A percentile compares a stretch with the other conserved stretches of the same genome.
Conservation (phyloP, 2,888 invertebrate species). For the Pachymerium ferrugineum region DNA sequence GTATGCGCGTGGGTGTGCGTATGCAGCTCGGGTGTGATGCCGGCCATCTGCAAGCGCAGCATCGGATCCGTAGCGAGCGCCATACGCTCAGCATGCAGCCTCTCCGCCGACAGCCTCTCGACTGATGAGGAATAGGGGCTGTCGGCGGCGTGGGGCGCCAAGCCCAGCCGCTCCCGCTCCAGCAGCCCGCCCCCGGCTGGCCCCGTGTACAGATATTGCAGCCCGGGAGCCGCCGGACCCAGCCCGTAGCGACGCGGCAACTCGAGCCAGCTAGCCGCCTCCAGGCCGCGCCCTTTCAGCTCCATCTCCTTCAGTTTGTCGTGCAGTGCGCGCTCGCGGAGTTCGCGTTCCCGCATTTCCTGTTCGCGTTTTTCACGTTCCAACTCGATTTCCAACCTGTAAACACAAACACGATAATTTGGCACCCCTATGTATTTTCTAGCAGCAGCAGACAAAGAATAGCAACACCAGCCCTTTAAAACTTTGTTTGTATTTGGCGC, state of each 20-base stretch:
- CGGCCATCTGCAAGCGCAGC: slow-evolving; percentile 88
- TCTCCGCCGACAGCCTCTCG: slow-evolving; percentile 40
- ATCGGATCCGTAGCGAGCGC: slow-evolving; percentile 79
- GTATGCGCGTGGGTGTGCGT: slow-evolving; percentile 89
- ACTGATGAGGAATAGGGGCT: slow-evolving; percentile 36
- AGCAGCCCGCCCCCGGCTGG: slow-evolving; percentile 63
- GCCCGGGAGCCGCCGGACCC: slow-evolving; percentile 44
- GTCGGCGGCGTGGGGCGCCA: slow-evolving; percentile 37
- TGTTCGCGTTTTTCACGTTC: slow-evolving; percentile 37
- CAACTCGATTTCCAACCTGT: slow-evolving; percentile 36
- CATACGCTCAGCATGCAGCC: slow-evolving; percentile 62
- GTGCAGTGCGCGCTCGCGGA: slow-evolving; percentile 34
- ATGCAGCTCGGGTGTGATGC: slow-evolving; percentile 60
- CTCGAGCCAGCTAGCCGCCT: slow-evolving; percentile 69
- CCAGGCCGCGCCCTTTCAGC: slow-evolving; percentile 41
- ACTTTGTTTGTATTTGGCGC: too few species aligned
- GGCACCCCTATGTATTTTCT: too few species aligned
- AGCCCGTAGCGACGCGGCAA: slow-evolving; percentile 59
- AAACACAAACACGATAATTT: too few species aligned
- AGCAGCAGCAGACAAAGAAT: too few species aligned
- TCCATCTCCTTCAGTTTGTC: slow-evolving; percentile 37
- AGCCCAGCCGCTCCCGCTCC: slow-evolving; percentile 54
- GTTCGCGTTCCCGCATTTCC: slow-evolving; percentile 36
- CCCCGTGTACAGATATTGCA: slow-evolving; percentile 53
- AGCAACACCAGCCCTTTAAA: too few species aligned